These are phyloP conservation scores for Sandelia bainsii DNA, from an alignment of 2,797 vertebrate species.

Conservation along the genomic window DNA sequence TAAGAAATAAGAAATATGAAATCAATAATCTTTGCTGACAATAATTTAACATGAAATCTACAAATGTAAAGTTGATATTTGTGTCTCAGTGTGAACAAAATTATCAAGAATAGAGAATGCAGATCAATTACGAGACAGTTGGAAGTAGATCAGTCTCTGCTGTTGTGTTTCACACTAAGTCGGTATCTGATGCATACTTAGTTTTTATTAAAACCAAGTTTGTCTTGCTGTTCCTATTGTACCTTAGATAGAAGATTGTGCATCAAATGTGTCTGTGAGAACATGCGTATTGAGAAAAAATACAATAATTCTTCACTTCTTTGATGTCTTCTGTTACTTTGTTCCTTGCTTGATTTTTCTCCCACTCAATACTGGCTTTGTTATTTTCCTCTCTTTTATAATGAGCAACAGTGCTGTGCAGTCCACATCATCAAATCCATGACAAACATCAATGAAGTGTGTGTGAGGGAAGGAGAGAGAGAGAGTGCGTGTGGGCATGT, in stretches of 20 bases:
- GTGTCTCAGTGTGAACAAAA: not conserved
- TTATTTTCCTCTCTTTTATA: conserved; percentile 57
- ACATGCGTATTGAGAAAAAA: conserved; percentile 25
- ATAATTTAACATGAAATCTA: not conserved
- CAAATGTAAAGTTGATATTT: not conserved
- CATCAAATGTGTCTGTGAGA: conserved; percentile 31
- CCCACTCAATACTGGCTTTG: conserved; percentile 50
- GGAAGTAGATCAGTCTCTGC: not conserved
- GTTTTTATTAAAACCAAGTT: not conserved
- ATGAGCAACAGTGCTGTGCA: conserved; percentile 57
- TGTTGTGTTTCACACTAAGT: not conserved
- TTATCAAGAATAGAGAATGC: not conserved
- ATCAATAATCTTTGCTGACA: not conserved
- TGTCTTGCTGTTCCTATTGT: not conserved
- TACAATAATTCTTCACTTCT: conserved; percentile 26
- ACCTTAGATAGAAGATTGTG: conserved; percentile 5
- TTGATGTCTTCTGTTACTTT: conserved; percentile 54
- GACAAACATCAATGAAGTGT: conserved; percentile 62
- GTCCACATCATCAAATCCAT: conserved; percentile 53
- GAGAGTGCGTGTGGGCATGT: conserved; percentile 31
- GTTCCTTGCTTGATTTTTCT: conserved; percentile 52
- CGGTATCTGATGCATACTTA: not conserved
- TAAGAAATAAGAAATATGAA: not conserved
- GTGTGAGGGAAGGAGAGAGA: conserved; percentile 4
- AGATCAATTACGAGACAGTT: not conserved